Evolutionary conservation across 2,113 vertebrate genomes (phyloP).

Genomic region (Abramis brama): DNA sequence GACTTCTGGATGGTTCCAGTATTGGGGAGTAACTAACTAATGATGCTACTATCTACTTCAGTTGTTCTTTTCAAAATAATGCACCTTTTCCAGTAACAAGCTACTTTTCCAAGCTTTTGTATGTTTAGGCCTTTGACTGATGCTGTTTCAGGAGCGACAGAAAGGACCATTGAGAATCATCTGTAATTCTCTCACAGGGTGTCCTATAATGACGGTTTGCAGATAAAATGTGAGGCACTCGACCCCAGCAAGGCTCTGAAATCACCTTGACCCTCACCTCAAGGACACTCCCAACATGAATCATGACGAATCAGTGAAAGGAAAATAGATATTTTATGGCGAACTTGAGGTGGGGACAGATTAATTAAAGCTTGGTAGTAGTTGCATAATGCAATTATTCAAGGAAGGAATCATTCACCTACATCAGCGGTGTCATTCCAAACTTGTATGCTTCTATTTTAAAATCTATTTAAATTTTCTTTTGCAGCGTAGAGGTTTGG

Average conservation of each 20-base stretch:
- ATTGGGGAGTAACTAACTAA: too few species aligned
- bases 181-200: constrained; percentile 42
- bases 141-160: neutral
- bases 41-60: neutral
- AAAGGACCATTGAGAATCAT: constrained; percentile 25
- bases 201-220: constrained; percentile 22
- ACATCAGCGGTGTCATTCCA: neutral
- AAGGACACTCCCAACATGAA: neutral
- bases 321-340: neutral
- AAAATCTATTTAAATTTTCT: neutral
- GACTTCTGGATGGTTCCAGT: neutral
- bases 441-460: neutral
- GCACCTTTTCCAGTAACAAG: neutral
- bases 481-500: neutral
- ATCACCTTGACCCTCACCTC: neutral
- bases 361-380: too few species aligned
- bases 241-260: constrained; percentile 31
- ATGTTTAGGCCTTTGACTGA: neutral
- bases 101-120: neutral
- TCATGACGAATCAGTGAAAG: neutral
- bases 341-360: neutral
- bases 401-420: neutral
- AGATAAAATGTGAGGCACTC: constrained; percentile 21
- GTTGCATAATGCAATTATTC: neutral
- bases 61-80: neutral